phyloP scores from a whole-genome alignment of 2,888 invertebrate species.

The Chesias legatella region DNA sequence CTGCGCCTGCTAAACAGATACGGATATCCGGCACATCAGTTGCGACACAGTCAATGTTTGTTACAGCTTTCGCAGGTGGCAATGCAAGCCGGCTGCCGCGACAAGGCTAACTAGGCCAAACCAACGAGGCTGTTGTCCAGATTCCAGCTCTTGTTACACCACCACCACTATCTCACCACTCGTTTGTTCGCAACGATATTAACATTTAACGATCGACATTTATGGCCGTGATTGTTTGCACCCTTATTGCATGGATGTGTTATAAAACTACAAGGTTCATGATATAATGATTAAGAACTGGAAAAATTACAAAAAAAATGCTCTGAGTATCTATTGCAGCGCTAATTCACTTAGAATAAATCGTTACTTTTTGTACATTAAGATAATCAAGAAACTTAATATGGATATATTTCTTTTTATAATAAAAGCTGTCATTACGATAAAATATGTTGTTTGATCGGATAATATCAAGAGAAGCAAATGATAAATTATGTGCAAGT shows the following conservation, averaged over 20 bases:
- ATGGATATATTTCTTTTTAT: too few relatives aligned
- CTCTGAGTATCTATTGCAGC: too few relatives aligned
- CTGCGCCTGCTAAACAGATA: neutral
- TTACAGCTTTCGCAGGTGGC: constrained; percentile 9
- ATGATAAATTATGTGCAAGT: too few relatives aligned
- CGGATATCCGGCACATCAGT: constrained; percentile 5
- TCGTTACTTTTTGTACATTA: too few relatives aligned
- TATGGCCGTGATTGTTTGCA: constrained; percentile 13
- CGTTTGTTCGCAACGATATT: constrained; percentile 21
- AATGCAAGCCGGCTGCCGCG: constrained; percentile 25
- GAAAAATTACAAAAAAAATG: too few relatives aligned
- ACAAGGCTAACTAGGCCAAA: constrained; percentile 56
- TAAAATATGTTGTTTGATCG: too few relatives aligned
- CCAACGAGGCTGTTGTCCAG: constrained; percentile 45
- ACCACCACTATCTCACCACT: constrained; percentile 21
- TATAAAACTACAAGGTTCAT: too few relatives aligned
- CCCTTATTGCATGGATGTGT: too few relatives aligned
- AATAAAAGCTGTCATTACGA: too few relatives aligned
- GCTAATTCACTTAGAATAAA: too few relatives aligned
- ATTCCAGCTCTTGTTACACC: constrained; percentile 39
- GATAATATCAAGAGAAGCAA: too few relatives aligned
- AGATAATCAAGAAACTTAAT: too few relatives aligned
- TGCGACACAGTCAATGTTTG: constrained; percentile 17
- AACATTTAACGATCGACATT: constrained; percentile 18
- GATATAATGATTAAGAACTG: neutral